Conservation (phyloP, 2,797 vertebrate genomes). For the Geotrypetes seraphini region DNA sequence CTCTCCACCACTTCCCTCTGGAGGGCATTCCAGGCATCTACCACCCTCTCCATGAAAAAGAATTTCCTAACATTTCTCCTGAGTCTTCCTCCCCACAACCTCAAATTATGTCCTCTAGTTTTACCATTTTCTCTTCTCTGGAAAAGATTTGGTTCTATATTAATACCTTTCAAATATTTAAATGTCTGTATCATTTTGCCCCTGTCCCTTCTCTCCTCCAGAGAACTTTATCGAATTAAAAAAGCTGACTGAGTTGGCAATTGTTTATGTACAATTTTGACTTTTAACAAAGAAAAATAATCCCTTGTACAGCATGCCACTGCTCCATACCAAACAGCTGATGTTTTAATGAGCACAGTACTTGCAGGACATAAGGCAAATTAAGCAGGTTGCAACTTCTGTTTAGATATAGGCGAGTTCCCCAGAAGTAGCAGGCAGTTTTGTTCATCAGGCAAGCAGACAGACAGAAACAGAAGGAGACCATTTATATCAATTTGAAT, state of each 20-base stretch:
- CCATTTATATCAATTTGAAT: slow-evolving; percentile 70
- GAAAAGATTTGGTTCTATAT: too few relatives aligned
- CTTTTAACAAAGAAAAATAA: slow-evolving; percentile 69
- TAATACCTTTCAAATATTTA: too few relatives aligned
- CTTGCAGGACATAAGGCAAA: slow-evolving; percentile 62
- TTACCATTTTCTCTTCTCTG: too few relatives aligned
- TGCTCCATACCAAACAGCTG: slow-evolving; percentile 54
- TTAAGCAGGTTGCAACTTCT: slow-evolving; percentile 62
- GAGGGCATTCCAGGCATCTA: too few relatives aligned
- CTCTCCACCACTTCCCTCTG: too few relatives aligned
- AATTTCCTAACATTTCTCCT: too few relatives aligned
- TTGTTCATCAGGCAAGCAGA: slow-evolving; percentile 47
- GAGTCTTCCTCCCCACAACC: too few relatives aligned
- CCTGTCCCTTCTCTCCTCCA: too few relatives aligned
- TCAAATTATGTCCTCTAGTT: too few relatives aligned
- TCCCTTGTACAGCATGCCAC: slow-evolving; percentile 41
- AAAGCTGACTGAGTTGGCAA: slow-evolving; percentile 22
- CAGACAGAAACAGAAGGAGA: slow-evolving; percentile 66
- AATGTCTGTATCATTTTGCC: too few relatives aligned
- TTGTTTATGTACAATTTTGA: slow-evolving; percentile 53
- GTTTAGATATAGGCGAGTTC: slow-evolving; percentile 46
- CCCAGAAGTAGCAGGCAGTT: slow-evolving; percentile 51
- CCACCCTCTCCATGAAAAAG: too few relatives aligned
- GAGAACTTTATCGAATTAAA: too few relatives aligned
- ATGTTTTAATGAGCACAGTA: slow-evolving; percentile 64